A percentile compares a stretch with the other conserved stretches of the same genome.
These are phyloP conservation scores for Capitulum mitella DNA, from an alignment of 2,888 invertebrate genomes.

Conservation along the genomic window DNA sequence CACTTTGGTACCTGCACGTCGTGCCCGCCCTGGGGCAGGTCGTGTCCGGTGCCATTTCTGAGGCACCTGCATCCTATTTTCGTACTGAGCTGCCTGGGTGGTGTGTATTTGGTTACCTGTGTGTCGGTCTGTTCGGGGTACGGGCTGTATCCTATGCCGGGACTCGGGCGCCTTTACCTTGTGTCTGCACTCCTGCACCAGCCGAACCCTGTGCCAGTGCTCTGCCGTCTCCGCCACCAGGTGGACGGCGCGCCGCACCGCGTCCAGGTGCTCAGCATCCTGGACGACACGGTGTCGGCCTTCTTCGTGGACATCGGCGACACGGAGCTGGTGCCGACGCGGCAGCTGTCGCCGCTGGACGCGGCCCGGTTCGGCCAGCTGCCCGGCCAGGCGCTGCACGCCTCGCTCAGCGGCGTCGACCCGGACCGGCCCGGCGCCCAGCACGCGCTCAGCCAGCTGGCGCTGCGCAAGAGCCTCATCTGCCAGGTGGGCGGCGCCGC, in stretches of 20 bases:
- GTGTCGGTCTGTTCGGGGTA: no score
- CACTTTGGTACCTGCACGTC: no score
- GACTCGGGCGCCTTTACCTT: no score
- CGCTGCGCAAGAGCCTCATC: conserved; percentile 13
- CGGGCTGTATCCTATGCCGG: no score
- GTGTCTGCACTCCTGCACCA: no score
- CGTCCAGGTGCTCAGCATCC: conserved; percentile 6
- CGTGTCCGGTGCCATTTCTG: no score
- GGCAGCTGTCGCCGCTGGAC: neutral
- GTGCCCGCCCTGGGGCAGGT: no score
- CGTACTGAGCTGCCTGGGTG: no score
- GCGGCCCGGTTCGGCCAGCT: conserved; percentile 15
- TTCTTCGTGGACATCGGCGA: conserved; percentile 23
- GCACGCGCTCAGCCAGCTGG: neutral
- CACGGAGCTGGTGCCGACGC: conserved; percentile 11
- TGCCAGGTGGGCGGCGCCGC: conserved; percentile 19
- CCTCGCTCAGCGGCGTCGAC: neutral
- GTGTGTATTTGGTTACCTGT: no score
- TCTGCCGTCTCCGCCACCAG: neutral
- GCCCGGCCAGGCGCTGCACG: conserved; percentile 19
- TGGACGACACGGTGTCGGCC: conserved; percentile 11
- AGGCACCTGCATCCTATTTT: no score
- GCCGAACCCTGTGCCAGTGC: no score
- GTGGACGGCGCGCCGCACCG: conserved; percentile 21
- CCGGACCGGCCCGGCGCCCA: neutral